phyloP scores from a whole-genome alignment of 2,797 vertebrate genomes.

The Knipowitschia caucasica region DNA sequence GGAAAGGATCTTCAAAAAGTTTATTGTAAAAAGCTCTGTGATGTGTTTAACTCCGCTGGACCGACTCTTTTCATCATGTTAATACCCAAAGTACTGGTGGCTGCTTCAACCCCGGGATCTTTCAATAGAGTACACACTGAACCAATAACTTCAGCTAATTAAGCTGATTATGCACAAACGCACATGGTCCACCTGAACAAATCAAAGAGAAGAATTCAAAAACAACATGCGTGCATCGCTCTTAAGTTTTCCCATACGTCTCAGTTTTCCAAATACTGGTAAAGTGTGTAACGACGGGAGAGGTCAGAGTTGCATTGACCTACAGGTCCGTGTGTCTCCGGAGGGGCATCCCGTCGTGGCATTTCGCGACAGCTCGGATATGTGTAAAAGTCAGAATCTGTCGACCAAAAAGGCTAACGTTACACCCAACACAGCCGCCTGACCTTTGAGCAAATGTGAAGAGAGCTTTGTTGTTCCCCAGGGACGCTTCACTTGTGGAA shows the following conservation, averaged over 20 bases:
- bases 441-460: conserved; percentile 34
- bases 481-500: conserved; percentile 16
- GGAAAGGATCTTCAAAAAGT: conserved; percentile 63
- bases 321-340: conserved; percentile 33
- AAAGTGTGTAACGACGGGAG: conserved; percentile 36
- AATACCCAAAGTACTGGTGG: conserved; percentile 15
- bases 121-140: conserved; percentile 37
- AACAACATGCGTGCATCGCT: conserved; percentile 10
- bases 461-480: conserved; percentile 24
- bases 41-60: conserved; percentile 35
- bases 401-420: conserved; percentile 43
- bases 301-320: conserved; percentile 60
- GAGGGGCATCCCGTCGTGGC: conserved; percentile 32
- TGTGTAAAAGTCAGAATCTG: conserved; percentile 61
- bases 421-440: conserved; percentile 37
- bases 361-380: conserved; percentile 47
- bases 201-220: conserved; percentile 39
- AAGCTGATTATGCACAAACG: conserved; percentile 45
- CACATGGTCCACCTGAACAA: conserved; percentile 30
- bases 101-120: conserved; percentile 15
- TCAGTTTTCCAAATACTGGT: conserved; percentile 55
- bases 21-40: conserved; percentile 52
- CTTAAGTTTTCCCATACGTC: conserved; percentile 68
- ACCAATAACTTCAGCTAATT: conserved; percentile 39
- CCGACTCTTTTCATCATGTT: conserved; percentile 30